Evolutionary conservation across 2,797 vertebrate species (phyloP), one percentile per base, ranked within the genome.

Genomic region (Cyprinodon diabolis): DNA sequence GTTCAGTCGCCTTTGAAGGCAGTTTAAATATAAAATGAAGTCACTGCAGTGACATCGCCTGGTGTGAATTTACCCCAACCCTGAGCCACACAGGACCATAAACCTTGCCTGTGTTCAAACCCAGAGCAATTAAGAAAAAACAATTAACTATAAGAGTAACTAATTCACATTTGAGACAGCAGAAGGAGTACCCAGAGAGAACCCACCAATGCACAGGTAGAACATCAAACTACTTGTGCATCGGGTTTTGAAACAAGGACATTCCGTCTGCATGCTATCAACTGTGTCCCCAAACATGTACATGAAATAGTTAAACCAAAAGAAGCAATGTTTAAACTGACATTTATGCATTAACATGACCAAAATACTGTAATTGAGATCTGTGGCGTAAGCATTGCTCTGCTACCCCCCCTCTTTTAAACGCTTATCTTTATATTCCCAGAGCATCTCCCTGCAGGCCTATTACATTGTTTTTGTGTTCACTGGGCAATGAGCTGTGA

Each of bases 401-500:
- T 51, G 4, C 17, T 6, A 1, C 49, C 9, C 13, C 15, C 4
- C 49, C 17, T 52, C 30, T 30, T 40, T 35, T 1, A n/a, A 13
- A 40, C 11, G 23, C 51, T 14, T 54, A 21, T 23, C 56, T 58
- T 17, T 65, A 15, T 67, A 77, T 40, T 67, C 52, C 66, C 30
- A 6, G 12, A 3, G 48, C 0, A 7, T 63, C 15, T 12, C 49
- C 2, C 56, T 68, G 70, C 72, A 76, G 65, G 54, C 35, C 60
- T 7, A 4, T 47, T 30, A 58, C n/a, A 19, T 21, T 68, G 67
- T 1, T 48, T 12, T 78, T 63, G 66, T 76, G 67, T 70, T 62
- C 45, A 66, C 62, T 58, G 55, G 47, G 35, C 17, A 3, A 63
- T 78, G 70, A 85, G 23, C 71, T 49, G 74, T 63, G 73, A 82